Evolutionary conservation across 2,888 invertebrate species (phyloP).

Genomic region (Drosophila mimica): DNA sequence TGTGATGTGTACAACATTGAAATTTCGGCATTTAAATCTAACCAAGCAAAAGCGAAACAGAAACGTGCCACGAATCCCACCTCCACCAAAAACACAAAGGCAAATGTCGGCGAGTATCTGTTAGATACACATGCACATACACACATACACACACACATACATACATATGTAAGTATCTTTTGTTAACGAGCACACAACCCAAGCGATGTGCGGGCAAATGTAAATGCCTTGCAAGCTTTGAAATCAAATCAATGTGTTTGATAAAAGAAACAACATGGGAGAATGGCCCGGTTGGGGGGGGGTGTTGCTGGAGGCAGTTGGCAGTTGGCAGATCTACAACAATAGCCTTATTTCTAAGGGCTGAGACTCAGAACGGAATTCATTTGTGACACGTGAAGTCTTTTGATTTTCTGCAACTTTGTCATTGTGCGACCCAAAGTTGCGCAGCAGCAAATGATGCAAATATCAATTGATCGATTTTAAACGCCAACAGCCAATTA

Average conservation of each 20-base stretch:
- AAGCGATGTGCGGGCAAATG: constrained; percentile 60
- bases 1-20: constrained; percentile 74
- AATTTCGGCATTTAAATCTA: constrained; percentile 78
- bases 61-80: constrained; percentile 33
- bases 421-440: constrained; percentile 17
- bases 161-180: constrained; percentile 74
- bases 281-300: too few species aligned
- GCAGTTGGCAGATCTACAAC: constrained; percentile 25
- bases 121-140: constrained; percentile 48
- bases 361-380: constrained; percentile 51
- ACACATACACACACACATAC: constrained; percentile 65
- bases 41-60: constrained; percentile 63
- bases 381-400: constrained; percentile 69
- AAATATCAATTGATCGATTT: neutral
- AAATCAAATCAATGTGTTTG: constrained; percentile 74
- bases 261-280: constrained; percentile 50
- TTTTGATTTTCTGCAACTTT: constrained; percentile 62
- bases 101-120: constrained; percentile 48
- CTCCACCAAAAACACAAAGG: constrained; percentile 24
- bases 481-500: neutral
- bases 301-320: constrained; percentile 6
- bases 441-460: constrained; percentile 22
- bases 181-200: constrained; percentile 70
- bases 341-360: constrained; percentile 21
- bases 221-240: constrained; percentile 67